These are phyloP conservation scores for Brachypodius melanocephalos DNA, from an alignment of 2,113 vertebrate genomes.

Conservation along the genomic window DNA sequence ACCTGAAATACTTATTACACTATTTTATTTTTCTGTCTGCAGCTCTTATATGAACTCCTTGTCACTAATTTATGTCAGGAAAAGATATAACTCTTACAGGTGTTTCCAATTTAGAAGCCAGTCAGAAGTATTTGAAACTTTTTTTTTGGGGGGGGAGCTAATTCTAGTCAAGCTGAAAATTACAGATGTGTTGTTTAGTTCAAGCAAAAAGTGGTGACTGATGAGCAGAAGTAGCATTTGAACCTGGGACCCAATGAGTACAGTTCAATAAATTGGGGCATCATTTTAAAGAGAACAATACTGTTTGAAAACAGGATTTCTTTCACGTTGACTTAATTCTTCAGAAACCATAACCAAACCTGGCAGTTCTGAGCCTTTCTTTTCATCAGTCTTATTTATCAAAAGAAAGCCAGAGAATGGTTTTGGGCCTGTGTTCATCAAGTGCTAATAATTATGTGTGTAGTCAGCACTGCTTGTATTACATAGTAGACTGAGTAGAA, in stretches of 20 bases:
- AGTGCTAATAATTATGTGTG: slow-evolving; percentile 58
- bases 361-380: slow-evolving; percentile 67
- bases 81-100: slow-evolving; percentile 64
- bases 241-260: slow-evolving; percentile 55
- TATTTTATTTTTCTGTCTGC: slow-evolving; percentile 53
- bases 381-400: slow-evolving; percentile 67
- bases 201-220: slow-evolving; percentile 67
- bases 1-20: slow-evolving; percentile 36
- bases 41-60: slow-evolving; percentile 39
- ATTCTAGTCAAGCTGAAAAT: slow-evolving; percentile 67
- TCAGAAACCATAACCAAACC: slow-evolving; percentile 57
- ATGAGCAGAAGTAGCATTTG: slow-evolving; percentile 68
- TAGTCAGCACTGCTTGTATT: slow-evolving; percentile 23
- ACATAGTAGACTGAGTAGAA: not conserved
- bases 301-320: slow-evolving; percentile 60
- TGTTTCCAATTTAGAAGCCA: slow-evolving; percentile 74
- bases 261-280: slow-evolving; percentile 52
- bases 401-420: slow-evolving; percentile 50
- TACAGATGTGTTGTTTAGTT: slow-evolving; percentile 63
- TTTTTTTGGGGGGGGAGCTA: slow-evolving; percentile 28
- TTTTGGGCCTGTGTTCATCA: slow-evolving; percentile 65
- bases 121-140: slow-evolving; percentile 50
- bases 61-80: slow-evolving; percentile 61
- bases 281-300: slow-evolving; percentile 57
- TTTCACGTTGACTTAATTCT: slow-evolving; percentile 69